Percentiles rank a stretch among this genome's conserved stretches.
These are phyloP conservation scores for Desoria tigrina DNA, from an alignment of 2,888 invertebrate species.

Conservation along the genomic window DNA sequence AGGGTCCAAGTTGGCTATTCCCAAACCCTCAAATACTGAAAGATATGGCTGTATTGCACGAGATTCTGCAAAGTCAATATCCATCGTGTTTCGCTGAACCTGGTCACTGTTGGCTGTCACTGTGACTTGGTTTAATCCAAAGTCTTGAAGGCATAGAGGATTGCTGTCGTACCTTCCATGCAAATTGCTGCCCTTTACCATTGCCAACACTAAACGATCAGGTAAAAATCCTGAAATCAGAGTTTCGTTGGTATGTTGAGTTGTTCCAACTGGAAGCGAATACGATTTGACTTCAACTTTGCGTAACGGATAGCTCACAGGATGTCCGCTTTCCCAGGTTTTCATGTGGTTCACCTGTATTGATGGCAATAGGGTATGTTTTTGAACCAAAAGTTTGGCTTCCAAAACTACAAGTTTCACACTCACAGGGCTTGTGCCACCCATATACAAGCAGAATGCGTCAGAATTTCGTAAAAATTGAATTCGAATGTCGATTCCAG, in stretches of 20 bases:
- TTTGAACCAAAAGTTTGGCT: slow-evolving; percentile 1
- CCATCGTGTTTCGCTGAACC: background rate
- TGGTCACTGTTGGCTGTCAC: background rate
- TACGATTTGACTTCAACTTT: slow-evolving; percentile 5
- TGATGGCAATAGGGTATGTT: background rate
- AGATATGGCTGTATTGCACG: background rate
- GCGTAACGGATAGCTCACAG: slow-evolving; percentile 3
- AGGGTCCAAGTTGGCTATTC: background rate
- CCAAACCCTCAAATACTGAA: background rate
- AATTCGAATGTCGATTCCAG: too few relatives aligned
- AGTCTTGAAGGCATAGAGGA: background rate
- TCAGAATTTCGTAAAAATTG: background rate
- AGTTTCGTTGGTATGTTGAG: too few relatives aligned
- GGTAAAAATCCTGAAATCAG: background rate
- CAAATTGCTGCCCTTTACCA: background rate
- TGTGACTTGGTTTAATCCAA: background rate
- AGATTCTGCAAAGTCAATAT: background rate
- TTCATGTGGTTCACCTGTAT: background rate
- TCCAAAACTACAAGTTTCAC: background rate
- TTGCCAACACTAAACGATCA: background rate
- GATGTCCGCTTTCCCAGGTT: too few relatives aligned
- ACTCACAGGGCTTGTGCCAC: background rate
- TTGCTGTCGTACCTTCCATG: background rate
- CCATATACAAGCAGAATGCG: background rate
- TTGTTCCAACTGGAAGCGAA: too few relatives aligned